Evolutionary conservation across 2,113 vertebrate genomes (phyloP), one percentile per base, ranked within the genome.

Genomic region (Cheirogaleus medius): DNA sequence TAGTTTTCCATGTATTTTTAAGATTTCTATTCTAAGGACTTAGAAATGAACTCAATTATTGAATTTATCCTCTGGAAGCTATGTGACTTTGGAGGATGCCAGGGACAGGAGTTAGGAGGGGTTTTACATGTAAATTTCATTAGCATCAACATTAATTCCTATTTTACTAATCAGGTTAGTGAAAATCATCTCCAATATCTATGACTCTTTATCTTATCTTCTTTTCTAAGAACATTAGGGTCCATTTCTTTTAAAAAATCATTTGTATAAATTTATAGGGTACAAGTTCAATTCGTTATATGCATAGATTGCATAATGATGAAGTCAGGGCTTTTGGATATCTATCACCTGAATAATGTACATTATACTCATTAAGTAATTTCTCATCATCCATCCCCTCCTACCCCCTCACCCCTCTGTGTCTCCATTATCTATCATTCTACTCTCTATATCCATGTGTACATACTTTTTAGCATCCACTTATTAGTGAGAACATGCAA

Each of bases 111-210:
- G 63, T 92, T 66, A 89, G 42, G 37, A 92, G 58, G 47, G 60
- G 21, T 74, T 58, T 34, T 89, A 34, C 60, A 74, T 49, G 64
- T 80, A 89, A 96, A 86, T 92, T 56, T 20, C 71, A 80, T 88
- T 92, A 81, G 49, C 84, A 80, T 96, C 73, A 54, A n/a, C 85
- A 47, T 89, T 92, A 76, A 97, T 92, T 15, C 49, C 64, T 42
- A 89, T 94, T 89, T 89, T 23, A 64, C 56, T 89, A 73, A 94
- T 96, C 80, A 21, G 85, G 14, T 92, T 89, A 69, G 15, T 80
- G 78, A 94, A 96, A 97, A 73, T 32, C 52, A 85, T 60, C n/a
- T 92, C 37, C 60, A 73, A 60, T 90, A 92, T 47, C 52, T 78
- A 66, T 18, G 90, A 85, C 42, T 88, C 27, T 85, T 83, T 54